Conservation (phyloP, 2,113 vertebrate species). For the Cryptotis parvus region DNA sequence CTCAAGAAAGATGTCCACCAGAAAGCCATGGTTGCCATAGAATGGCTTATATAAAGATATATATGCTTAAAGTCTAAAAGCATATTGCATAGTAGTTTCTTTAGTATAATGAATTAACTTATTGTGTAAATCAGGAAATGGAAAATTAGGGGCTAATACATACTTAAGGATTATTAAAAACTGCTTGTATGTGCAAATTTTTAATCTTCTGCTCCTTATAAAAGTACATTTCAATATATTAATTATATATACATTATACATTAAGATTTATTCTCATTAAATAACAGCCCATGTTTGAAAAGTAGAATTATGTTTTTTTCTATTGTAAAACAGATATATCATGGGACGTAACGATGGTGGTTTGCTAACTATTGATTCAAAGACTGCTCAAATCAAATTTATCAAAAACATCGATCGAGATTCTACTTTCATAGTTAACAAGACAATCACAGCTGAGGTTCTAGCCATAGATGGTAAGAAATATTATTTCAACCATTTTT, state of each 20-base stretch:
- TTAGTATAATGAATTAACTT: background rate
- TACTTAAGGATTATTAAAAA: slow-evolving; percentile 39
- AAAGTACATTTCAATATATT: slow-evolving; percentile 2
- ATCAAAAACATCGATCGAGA: slow-evolving; percentile 87
- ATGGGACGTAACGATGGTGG: slow-evolving; percentile 89
- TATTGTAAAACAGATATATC: slow-evolving; percentile 86
- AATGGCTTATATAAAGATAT: background rate
- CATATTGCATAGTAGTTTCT: background rate
- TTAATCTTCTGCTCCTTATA: slow-evolving; percentile 39
- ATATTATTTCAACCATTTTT: slow-evolving; percentile 38
- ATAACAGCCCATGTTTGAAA: slow-evolving; percentile 30
- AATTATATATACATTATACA: background rate
- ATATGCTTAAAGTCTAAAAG: background rate
- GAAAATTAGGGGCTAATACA: background rate
- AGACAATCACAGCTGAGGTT: slow-evolving; percentile 88
- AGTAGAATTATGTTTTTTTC: slow-evolving; percentile 52
- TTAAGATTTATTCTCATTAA: slow-evolving; percentile 31
- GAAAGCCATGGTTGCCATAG: background rate
- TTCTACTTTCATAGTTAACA: slow-evolving; percentile 86
- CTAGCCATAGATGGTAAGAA: slow-evolving; percentile 89
- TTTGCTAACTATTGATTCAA: slow-evolving; percentile 88
- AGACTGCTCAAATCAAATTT: slow-evolving; percentile 91
- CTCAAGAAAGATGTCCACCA: background rate
- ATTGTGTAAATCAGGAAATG: background rate
- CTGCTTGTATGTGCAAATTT: background rate